A percentile compares a stretch with the other conserved stretches of the same genome.
Evolutionary conservation across 2,888 invertebrate genomes (phyloP).

Genomic region (Tupiocoris notatus): DNA sequence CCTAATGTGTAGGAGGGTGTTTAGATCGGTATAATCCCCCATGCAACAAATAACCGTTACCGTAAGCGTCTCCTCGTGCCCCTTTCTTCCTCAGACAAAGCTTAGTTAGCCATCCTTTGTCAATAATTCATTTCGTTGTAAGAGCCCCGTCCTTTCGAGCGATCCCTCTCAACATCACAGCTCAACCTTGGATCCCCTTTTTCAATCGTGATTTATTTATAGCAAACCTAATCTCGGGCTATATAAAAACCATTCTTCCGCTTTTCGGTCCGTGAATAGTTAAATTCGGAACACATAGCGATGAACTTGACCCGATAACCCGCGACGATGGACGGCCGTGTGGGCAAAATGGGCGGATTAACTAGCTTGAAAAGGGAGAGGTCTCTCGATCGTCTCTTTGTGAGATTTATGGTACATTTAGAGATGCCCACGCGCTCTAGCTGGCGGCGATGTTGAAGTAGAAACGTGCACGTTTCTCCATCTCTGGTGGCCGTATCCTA

Average conservation of each 20-base stretch:
- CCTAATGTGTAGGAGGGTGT: no score
- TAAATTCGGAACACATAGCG: not conserved
- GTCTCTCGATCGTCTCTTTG: not conserved
- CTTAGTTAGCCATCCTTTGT: not conserved
- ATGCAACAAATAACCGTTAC: not conserved
- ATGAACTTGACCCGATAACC: not conserved
- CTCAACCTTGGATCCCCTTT: not conserved
- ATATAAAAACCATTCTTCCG: not conserved
- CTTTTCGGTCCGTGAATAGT: not conserved
- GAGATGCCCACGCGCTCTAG: not conserved
- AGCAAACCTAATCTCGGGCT: not conserved
- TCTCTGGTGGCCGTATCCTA: no score
- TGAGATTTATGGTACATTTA: not conserved
- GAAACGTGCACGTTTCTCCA: no score
- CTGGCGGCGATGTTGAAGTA: no score
- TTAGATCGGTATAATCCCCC: not conserved
- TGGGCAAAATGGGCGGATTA: not conserved
- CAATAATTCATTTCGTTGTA: not conserved
- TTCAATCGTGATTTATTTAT: not conserved
- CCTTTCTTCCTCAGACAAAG: not conserved
- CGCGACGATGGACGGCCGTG: not conserved
- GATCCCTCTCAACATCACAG: not conserved
- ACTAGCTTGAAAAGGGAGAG: not conserved
- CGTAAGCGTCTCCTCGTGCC: no score
- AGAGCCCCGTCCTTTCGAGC: not conserved